phyloP scores from a whole-genome alignment of 2,113 vertebrate genomes.

The Buteo buteo region DNA sequence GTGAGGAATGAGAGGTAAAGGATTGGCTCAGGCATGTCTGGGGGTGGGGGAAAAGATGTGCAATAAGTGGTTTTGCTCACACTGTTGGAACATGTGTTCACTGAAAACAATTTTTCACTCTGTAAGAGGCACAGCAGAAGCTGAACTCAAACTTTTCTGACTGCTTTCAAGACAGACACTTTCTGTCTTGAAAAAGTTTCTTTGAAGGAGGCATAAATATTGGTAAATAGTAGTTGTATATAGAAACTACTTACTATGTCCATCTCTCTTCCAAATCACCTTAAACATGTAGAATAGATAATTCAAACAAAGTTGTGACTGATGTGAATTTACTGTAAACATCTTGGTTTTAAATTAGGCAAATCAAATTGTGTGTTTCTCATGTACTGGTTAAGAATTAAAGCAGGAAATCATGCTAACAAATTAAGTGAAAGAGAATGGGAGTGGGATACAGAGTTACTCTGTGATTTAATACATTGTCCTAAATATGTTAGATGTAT shows the following conservation, averaged over 20 bases:
- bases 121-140: background rate
- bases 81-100: background rate
- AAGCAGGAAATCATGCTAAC: background rate
- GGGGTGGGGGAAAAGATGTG: background rate
- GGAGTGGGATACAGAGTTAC: background rate
- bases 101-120: background rate
- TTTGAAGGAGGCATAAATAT: background rate
- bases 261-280: background rate
- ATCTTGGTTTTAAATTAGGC: background rate
- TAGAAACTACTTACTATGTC: background rate
- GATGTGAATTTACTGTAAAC: background rate
- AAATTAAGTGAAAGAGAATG: background rate
- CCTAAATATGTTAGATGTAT: background rate
- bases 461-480: background rate
- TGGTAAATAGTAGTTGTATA: background rate
- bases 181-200: background rate
- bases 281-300: background rate
- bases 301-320: background rate
- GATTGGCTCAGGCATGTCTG: background rate
- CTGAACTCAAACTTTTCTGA: background rate
- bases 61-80: background rate
- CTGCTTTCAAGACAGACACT: background rate
- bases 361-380: background rate
- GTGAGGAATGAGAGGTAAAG: background rate
- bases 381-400: background rate